Evolutionary conservation across 2,888 invertebrate species (phyloP), one percentile per base, ranked within the genome.

Genomic region (Notocelia uddmanniana): DNA sequence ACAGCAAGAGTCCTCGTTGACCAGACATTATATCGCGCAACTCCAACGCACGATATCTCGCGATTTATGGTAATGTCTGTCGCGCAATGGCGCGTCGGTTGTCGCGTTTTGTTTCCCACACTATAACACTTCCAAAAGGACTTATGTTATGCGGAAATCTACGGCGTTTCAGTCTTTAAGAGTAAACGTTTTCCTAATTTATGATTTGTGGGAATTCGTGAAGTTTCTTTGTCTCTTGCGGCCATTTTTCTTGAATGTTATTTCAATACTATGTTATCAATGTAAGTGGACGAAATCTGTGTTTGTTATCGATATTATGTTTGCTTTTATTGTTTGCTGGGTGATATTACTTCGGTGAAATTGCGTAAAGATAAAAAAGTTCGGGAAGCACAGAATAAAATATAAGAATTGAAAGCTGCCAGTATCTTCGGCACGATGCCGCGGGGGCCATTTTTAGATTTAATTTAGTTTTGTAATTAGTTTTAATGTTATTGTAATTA

Each of bases 171-270:
- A 23, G 23, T 0, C 45, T n/a, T 60, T 45, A 26, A 26, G 60
- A 11, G n/a, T 0, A 2, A 0, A 8, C 23, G 37, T 23, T 2
- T 9, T n/a, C 34, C 9, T 52, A 55, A 45, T 55, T 54, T 69
- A 69, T 69, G 69, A 69, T 62, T 69, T 69, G 69, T 69, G 69
- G 45, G 54, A 62, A 48, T 62, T 34, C 62, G 26, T 58, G 48
- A 34, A 67, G 45, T 69, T 69, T 63, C 62, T 69, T 69, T 69
- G 68, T 69, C 21, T 55, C 62, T 45, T 45, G 60, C 23, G 60
- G 60, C 45, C 23, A 60, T 60, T 60, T 60, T 60, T 60, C 60
- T 26, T 60, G 60, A 60, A 60, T 60, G 60, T 45, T 45, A 60
- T 60, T 60, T 60, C 60, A 60, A 45, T 60, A 34, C 57, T 19